A percentile compares a stretch with the other conserved stretches of the same genome.
phyloP scores from a whole-genome alignment of 2,888 invertebrate genomes.

The Hoplodrina ambigua region DNA sequence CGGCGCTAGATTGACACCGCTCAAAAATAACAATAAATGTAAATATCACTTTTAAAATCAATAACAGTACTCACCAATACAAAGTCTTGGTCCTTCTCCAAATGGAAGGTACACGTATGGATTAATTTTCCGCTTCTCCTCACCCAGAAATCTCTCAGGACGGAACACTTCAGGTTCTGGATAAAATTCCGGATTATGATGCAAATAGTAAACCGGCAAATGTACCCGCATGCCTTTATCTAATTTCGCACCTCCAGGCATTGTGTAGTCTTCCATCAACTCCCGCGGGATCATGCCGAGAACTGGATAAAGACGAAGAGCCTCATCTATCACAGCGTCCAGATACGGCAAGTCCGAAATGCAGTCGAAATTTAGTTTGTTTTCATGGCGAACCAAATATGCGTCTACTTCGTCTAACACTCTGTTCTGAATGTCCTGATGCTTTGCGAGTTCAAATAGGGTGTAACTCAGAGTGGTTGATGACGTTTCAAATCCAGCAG shows the following conservation, averaged over 20 bases:
- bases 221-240: conserved; percentile 70
- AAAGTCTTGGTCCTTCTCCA: conserved; percentile 72
- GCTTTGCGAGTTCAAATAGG: conserved; percentile 51
- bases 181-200: conserved; percentile 68
- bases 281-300: conserved; percentile 68
- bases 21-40: background rate
- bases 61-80: conserved; percentile 67
- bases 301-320: conserved; percentile 70
- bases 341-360: conserved; percentile 67
- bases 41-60: background rate
- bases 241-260: conserved; percentile 67
- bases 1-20: too few species aligned
- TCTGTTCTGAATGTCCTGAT: conserved; percentile 36
- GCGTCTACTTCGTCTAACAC: conserved; percentile 48
- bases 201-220: conserved; percentile 70
- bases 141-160: conserved; percentile 72
- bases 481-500: conserved; percentile 63
- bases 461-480: conserved; percentile 51
- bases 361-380: conserved; percentile 50
- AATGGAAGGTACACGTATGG: conserved; percentile 72
- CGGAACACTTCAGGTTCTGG: conserved; percentile 69
- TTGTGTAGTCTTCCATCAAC: conserved; percentile 69
- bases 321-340: conserved; percentile 69
- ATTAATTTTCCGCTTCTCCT: conserved; percentile 65
- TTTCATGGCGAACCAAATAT: conserved; percentile 38